Evolutionary conservation across 2,113 vertebrate species (phyloP).

Genomic region (Percopsis transmontana): DNA sequence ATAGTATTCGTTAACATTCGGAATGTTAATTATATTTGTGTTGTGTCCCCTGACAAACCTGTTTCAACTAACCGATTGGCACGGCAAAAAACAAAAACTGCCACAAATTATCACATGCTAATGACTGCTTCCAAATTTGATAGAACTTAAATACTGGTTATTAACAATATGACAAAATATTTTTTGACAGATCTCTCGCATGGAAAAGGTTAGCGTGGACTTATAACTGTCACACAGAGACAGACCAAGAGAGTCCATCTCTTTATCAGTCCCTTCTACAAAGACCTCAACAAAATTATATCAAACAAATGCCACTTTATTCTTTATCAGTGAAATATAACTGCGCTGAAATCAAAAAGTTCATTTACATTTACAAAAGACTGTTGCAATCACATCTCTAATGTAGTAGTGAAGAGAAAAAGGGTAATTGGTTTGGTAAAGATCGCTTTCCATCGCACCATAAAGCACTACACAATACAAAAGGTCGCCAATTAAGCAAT

Average conservation of each 20-base stretch:
- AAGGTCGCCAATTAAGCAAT: slow-evolving; percentile 99
- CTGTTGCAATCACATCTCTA: slow-evolving; percentile 99
- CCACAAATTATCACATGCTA: slow-evolving; percentile 26
- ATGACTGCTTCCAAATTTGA: slow-evolving; percentile 32
- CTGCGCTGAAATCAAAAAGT: slow-evolving; percentile 98
- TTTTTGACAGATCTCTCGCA: slow-evolving; percentile 88
- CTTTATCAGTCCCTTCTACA: slow-evolving; percentile 86
- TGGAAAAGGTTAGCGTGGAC: slow-evolving; percentile 86
- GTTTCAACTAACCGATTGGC: not conserved
- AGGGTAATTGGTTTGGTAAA: slow-evolving; percentile 99
- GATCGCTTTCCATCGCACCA: slow-evolving; percentile 99
- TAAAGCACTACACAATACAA: slow-evolving; percentile 99
- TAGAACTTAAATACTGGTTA: slow-evolving; percentile 83
- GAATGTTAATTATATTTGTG: no score
- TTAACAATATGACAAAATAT: slow-evolving; percentile 98
- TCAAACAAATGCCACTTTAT: slow-evolving; percentile 98
- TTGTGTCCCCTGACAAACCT: not conserved
- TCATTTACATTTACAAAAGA: slow-evolving; percentile 99
- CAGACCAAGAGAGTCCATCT: slow-evolving; percentile 89
- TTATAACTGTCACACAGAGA: slow-evolving; percentile 91
- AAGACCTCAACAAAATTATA: slow-evolving; percentile 93
- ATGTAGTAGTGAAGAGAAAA: slow-evolving; percentile 97
- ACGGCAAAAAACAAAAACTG: slow-evolving; percentile 9
- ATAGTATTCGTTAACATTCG: no score
- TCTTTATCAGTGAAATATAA: slow-evolving; percentile 88